Evolutionary conservation across 2,888 invertebrate species (phyloP).

Genomic region (Diplolepis rosae): DNA sequence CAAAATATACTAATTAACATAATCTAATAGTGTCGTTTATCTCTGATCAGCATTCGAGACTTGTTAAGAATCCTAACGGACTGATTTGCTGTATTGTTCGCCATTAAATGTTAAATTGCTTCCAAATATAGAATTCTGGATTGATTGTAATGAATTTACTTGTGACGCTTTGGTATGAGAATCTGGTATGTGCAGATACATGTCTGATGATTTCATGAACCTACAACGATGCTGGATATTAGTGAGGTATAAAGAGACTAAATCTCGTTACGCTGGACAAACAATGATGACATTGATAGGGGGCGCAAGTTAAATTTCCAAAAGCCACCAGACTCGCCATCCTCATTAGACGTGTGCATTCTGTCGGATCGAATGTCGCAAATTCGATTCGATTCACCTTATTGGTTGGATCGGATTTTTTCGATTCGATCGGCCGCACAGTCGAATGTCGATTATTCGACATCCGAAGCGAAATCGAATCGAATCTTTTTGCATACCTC

Average conservation of each 20-base stretch:
- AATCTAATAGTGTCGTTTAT: no score
- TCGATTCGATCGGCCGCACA: no score
- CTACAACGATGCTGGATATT: constrained; percentile 32
- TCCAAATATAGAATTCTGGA: background rate
- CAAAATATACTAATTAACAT: no score
- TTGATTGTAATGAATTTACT: constrained; percentile 44
- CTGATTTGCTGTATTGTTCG: background rate
- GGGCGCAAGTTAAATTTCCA: constrained; percentile 60
- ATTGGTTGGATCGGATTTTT: no score
- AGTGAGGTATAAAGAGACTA: constrained; percentile 45
- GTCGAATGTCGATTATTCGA: no score
- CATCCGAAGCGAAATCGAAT: no score
- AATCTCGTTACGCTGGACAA: constrained; percentile 56
- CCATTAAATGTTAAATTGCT: background rate
- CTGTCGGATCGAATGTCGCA: no score
- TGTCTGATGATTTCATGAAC: background rate
- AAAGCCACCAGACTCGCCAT: constrained; percentile 51
- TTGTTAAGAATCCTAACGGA: background rate
- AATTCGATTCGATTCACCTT: no score
- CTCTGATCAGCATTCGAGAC: no score
- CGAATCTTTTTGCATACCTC: no score
- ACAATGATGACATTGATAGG: constrained; percentile 65
- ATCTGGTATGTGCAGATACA: constrained; percentile 47
- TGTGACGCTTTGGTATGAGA: constrained; percentile 47
- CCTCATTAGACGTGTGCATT: no score